Conservation (phyloP, 2,888 invertebrate species). For the Cabera pusaria region DNA sequence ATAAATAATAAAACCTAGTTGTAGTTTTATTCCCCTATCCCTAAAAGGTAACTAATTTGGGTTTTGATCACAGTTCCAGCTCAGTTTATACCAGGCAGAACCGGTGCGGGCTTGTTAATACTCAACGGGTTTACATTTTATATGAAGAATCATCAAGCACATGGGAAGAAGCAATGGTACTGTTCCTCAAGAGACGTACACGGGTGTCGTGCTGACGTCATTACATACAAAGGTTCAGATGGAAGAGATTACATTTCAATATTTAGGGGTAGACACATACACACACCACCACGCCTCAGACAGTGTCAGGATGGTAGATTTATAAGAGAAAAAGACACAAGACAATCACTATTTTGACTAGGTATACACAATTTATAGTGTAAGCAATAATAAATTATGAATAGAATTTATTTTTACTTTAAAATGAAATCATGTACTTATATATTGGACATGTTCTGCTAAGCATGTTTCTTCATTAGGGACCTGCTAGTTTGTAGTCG, state of each 20-base stretch:
- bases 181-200: conserved; percentile 75
- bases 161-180: conserved; percentile 78
- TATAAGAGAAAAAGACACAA: conserved; percentile 68
- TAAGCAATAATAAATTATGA: conserved; percentile 37
- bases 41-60: conserved; percentile 32
- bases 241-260: conserved; percentile 76
- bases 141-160: conserved; percentile 78
- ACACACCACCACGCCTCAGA: conserved; percentile 67
- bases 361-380: conserved; percentile 23
- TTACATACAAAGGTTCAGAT: conserved; percentile 70
- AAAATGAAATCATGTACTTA: conserved; percentile 63
- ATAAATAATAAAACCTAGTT: conserved; percentile 10
- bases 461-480: conserved; percentile 66
- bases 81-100: conserved; percentile 73
- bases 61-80: conserved; percentile 66
- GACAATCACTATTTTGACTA: conserved; percentile 43
- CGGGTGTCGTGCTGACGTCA: conserved; percentile 74
- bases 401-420: conserved; percentile 40
- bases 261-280: conserved; percentile 72
- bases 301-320: conserved; percentile 74
- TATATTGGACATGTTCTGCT: conserved; percentile 50
- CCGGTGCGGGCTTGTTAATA: conserved; percentile 70
- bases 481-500: conserved; percentile 69
- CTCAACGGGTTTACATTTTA: conserved; percentile 77
- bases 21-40: conserved; percentile 34